Evolutionary conservation across 2,888 invertebrate species (phyloP), one percentile per base, ranked within the genome.

Genomic region (Cheilosia urbana): DNA sequence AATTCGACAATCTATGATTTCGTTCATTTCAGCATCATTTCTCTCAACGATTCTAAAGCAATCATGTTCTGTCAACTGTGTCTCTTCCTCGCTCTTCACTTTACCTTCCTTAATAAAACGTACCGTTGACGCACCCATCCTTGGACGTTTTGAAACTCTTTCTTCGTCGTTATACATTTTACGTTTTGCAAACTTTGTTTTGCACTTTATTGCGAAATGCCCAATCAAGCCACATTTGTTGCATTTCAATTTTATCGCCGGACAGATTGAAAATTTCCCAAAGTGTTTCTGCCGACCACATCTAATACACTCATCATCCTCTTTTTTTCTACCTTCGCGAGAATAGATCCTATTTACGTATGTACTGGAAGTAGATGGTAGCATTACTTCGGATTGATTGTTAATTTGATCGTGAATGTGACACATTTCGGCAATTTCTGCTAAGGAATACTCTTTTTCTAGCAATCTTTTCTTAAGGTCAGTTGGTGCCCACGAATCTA

Each of bases 381-480:
- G 15, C 87, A 87, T 87, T 19, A 47, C 65, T 60, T 79, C 83
- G 19, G 87, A 60, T 72, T 30, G 30, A 7, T 30, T 30, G 7
- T 30, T 30, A 6, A 30, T 30, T 30, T 30, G 30, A 6, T 30
- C 30, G 30, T 30, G 30, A 7, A 30, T 6, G 30, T 30, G 30
- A 6, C 30, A 30, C 5, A 30, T 30, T 87, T 81, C 79, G 58
- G 60, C 75, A 11, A 87, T 75, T 34, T 87, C 80, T 7, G 51
- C 21, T 9, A 88, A 51, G 2, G 53, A 63, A 57, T 82, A 78
- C 51, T 88, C 85, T 30, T 76, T 76, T 83, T 88, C 85, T n/a
- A 88, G 71, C 24, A 88, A 63, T 60, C 79, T 76, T 62, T 82
- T 87, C 62, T 87, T 88, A 19, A 88, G 65, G 37, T 87, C 82